These are phyloP conservation scores for Bubo bubo DNA, from an alignment of 2,113 vertebrate species.

Conservation along the genomic window DNA sequence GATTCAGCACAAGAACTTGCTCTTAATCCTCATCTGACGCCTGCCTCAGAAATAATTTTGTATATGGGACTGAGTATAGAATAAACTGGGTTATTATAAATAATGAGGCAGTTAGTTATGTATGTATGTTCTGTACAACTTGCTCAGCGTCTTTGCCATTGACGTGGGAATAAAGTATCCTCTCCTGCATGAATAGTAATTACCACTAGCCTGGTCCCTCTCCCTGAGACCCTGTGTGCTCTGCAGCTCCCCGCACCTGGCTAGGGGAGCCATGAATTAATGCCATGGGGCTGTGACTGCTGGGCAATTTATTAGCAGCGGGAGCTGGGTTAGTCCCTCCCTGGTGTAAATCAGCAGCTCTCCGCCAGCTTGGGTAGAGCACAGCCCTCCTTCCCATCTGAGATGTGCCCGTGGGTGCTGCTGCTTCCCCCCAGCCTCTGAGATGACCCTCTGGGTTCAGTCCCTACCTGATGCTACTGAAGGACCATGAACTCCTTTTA, in stretches of 20 bases:
- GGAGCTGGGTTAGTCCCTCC: background rate
- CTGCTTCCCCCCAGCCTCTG: too few relatives aligned
- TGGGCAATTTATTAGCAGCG: background rate
- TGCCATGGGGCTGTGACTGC: background rate
- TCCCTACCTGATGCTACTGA: background rate
- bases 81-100: slow-evolving; percentile 5
- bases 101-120: slow-evolving; percentile 13
- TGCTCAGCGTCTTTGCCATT: background rate
- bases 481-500: background rate
- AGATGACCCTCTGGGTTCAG: background rate
- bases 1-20: background rate
- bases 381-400: background rate
- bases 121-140: background rate
- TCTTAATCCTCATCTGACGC: background rate
- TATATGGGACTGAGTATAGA: background rate
- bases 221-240: background rate
- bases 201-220: background rate
- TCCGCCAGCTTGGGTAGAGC: too few relatives aligned
- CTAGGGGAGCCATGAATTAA: background rate
- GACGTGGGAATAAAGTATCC: background rate
- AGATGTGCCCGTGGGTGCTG: background rate
- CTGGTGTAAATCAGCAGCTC: background rate
- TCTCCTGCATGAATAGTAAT: background rate
- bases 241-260: background rate
- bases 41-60: background rate